These are phyloP conservation scores for Spodoptera exigua DNA, from an alignment of 2,888 invertebrate species.

Conservation along the genomic window DNA sequence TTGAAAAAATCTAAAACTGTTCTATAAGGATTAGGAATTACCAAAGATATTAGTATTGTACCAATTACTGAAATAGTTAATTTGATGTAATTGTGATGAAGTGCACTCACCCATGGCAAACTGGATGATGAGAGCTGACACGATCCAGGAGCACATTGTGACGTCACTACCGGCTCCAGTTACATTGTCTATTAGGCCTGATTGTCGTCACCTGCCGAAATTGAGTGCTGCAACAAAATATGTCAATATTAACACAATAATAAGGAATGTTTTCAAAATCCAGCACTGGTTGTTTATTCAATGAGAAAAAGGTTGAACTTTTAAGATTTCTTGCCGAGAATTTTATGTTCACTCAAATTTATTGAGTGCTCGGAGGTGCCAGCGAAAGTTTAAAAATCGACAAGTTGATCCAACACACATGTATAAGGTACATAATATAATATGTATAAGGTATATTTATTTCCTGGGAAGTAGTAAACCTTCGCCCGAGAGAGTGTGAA, in stretches of 20 bases:
- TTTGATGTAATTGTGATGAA: not conserved
- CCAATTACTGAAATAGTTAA: no score
- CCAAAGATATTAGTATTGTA: no score
- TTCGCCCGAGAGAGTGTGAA: conserved; percentile 2
- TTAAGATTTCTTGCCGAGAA: no score
- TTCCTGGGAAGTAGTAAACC: conserved; percentile 1
- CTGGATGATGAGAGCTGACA: conserved; percentile 80
- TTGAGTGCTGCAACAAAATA: conserved; percentile 61
- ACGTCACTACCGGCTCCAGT: conserved; percentile 57
- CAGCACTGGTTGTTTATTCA: no score
- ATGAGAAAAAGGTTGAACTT: no score
- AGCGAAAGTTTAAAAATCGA: not conserved
- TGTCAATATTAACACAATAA: not conserved
- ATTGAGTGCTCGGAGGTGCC: not conserved
- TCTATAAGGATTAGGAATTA: no score
- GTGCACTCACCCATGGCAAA: conserved; percentile 81
- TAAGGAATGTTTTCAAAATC: no score
- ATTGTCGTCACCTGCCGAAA: conserved; percentile 38
- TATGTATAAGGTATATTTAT: no score
- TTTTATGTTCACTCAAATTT: no score
- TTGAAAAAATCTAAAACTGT: no score
- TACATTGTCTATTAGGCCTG: conserved; percentile 65
- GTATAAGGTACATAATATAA: not conserved
- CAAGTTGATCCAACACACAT: not conserved
- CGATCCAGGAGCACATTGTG: conserved; percentile 84